Percentiles rank a stretch among this genome's conserved stretches.
These are phyloP conservation scores for Odontesthes bonariensis DNA, from an alignment of 2,113 vertebrate species.

Conservation along the genomic window DNA sequence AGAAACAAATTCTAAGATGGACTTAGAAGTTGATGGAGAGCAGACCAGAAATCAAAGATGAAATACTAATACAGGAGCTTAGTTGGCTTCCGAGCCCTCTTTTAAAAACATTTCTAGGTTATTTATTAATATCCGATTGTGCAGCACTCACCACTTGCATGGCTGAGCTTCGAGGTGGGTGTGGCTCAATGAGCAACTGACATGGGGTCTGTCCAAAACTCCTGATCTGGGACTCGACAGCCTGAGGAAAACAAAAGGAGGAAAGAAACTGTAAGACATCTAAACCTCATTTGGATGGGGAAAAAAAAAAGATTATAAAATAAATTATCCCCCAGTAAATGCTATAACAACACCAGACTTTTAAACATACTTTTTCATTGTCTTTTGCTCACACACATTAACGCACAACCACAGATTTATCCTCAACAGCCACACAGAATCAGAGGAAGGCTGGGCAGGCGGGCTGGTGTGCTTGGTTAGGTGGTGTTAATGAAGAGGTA, in stretches of 20 bases:
- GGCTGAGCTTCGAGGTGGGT: slow-evolving; percentile 95
- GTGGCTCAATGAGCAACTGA: slow-evolving; percentile 96
- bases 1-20: slow-evolving; percentile 37
- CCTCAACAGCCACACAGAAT: slow-evolving; percentile 45
- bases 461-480: slow-evolving; percentile 85
- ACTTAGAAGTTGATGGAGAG: slow-evolving; percentile 12
- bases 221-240: slow-evolving; percentile 96
- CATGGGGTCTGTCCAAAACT: slow-evolving; percentile 98
- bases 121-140: slow-evolving; percentile 13
- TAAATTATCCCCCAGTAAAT: too few relatives aligned
- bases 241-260: slow-evolving; percentile 79
- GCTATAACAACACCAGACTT: too few relatives aligned
- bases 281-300: neutral
- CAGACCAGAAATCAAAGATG: slow-evolving; percentile 18
- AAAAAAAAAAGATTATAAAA: too few relatives aligned
- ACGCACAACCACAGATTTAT: slow-evolving; percentile 51
- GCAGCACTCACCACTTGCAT: slow-evolving; percentile 96
- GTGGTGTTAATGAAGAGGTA: slow-evolving; percentile 91
- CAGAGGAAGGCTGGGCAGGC: slow-evolving; percentile 47
- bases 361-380: slow-evolving; percentile 34
- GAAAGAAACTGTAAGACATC: neutral
- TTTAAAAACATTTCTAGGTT: slow-evolving; percentile 18
- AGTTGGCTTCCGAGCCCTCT: slow-evolving; percentile 3
- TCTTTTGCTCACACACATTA: slow-evolving; percentile 32
- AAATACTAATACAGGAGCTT: slow-evolving; percentile 6